Percentiles rank a stretch among this genome's conserved stretches.
phyloP scores from a whole-genome alignment of 2,797 vertebrate species.

The Aeoliscus strigatus region DNA sequence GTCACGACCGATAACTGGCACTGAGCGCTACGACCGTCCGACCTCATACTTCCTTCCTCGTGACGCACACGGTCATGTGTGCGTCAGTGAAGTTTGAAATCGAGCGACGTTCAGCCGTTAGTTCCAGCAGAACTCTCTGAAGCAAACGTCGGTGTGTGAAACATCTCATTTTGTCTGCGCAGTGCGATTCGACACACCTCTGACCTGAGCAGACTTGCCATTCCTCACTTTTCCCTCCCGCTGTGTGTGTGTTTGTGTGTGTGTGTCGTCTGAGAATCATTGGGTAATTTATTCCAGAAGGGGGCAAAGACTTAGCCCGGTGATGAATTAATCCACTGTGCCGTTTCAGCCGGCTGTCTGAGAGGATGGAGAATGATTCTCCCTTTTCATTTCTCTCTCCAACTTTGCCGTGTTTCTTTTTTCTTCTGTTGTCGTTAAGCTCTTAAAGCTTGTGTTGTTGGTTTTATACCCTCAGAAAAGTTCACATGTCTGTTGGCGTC shows the following conservation, averaged over 20 bases:
- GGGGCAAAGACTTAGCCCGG: constrained; percentile 64
- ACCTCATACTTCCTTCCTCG: too few relatives aligned
- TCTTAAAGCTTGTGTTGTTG: too few relatives aligned
- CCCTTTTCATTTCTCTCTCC: constrained; percentile 28
- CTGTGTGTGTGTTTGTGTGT: constrained; percentile 29
- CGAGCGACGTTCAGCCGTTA: constrained; percentile 14
- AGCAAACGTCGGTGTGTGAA: constrained; percentile 4
- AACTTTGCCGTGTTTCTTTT: constrained; percentile 1
- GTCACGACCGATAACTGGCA: too few relatives aligned
- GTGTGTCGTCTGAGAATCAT: constrained; percentile 66
- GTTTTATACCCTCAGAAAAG: too few relatives aligned
- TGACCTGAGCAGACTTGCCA: constrained; percentile 31
- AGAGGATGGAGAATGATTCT: constrained; percentile 55
- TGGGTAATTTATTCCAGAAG: constrained; percentile 74
- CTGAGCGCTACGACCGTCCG: too few relatives aligned
- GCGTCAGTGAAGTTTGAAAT: too few relatives aligned
- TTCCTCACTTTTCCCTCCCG: constrained; percentile 47
- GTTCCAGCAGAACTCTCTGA: constrained; percentile 9
- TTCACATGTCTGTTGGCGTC: too few relatives aligned
- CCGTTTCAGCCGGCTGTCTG: constrained; percentile 53
- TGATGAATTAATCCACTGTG: constrained; percentile 77
- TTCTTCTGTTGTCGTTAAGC: not conserved
- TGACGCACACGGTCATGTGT: too few relatives aligned
- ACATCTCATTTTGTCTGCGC: not conserved
- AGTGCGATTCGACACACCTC: constrained; percentile 29